Evolutionary conservation across 2,888 invertebrate species (phyloP), one percentile per base, ranked within the genome.

Genomic region (Hemistola chrysoprasaria): DNA sequence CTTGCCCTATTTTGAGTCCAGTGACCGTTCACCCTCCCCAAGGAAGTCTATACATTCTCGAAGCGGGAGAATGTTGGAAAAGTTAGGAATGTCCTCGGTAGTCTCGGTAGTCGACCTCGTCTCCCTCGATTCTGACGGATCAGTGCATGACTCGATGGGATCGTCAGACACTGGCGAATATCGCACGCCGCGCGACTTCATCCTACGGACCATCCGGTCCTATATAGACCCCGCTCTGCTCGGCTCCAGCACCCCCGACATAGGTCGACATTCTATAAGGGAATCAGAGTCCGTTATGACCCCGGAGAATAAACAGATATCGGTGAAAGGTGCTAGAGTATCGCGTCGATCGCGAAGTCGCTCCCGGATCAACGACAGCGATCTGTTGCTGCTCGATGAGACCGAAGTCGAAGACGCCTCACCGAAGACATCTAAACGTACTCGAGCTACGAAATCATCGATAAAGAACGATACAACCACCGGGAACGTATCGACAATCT

Each of bases 81-180:
- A 47, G 1, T 29, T 71, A 0, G 76, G 71, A 0, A 20, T 56
- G 0, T 27, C 57, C 0, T 0, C 52, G 5, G 27, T 39, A 0
- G 41, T 45, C 47, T 84, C 87, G 0, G 73, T 85, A 1, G 84
- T 86, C 0, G 86, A 87, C 42, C 52, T 86, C 3, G 77, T 86
- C 0, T 83, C 85, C 0, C 33, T 69, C 0, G 77, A 79, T 30
- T 71, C 77, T 0, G 61, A 60, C n/a, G 67, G 70, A 2, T 79
- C 85, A 0, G 53, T 71, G 1, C 84, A 86, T 34, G 55, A 65
- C 11, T 82, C 83, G 0, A 69, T 63, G 0, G 68, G 52, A 0
- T 75, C 80, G 0, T 22, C 50, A 0, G 54, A 47, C 11, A 54
- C 47, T 7, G 60, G 63, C 2, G 37, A 58, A 0, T 78, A 67